Evolutionary conservation across 2,888 invertebrate species (phyloP).

Genomic region (Cheilosia pagana): DNA sequence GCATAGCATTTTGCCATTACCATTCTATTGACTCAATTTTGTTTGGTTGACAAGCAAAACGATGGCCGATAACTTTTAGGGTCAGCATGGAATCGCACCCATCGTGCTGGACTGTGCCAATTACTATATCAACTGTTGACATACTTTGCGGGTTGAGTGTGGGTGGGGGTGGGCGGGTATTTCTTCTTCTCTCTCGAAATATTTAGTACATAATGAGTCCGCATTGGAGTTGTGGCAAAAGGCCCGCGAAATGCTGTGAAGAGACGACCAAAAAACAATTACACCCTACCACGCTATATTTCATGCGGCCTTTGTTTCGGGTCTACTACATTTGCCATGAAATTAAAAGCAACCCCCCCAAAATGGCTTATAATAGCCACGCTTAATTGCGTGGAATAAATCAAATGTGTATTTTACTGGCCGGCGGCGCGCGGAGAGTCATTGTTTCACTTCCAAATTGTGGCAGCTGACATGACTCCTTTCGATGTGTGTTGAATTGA

Average conservation of each 20-base stretch:
- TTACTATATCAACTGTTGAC: slow-evolving; percentile 61
- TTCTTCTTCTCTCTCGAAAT: not conserved
- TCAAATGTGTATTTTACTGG: slow-evolving; percentile 34
- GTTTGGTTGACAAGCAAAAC: slow-evolving; percentile 4
- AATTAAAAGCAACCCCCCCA: slow-evolving; percentile 47
- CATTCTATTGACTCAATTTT: slow-evolving; percentile 19
- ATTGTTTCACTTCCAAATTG: slow-evolving; percentile 40
- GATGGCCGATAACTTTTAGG: slow-evolving; percentile 19
- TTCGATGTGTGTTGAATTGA: slow-evolving; percentile 22
- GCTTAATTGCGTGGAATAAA: slow-evolving; percentile 65
- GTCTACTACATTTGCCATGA: slow-evolving; percentile 41
- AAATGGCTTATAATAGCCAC: slow-evolving; percentile 34
- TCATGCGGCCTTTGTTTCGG: slow-evolving; percentile 47
- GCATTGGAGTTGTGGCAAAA: not conserved
- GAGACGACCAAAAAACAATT: slow-evolving; percentile 36
- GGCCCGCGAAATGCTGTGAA: not conserved
- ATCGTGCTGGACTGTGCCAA: slow-evolving; percentile 21
- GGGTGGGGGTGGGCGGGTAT: slow-evolving; percentile 11
- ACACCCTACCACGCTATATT: slow-evolving; percentile 65
- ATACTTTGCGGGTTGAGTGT: slow-evolving; percentile 33
- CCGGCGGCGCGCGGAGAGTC: not conserved
- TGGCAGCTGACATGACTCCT: slow-evolving; percentile 26
- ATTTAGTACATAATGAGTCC: not conserved
- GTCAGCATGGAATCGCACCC: slow-evolving; percentile 29
- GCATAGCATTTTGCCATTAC: slow-evolving; percentile 5